Conservation (phyloP, 2,113 vertebrate species). For the Xenopus laevis region DNA sequence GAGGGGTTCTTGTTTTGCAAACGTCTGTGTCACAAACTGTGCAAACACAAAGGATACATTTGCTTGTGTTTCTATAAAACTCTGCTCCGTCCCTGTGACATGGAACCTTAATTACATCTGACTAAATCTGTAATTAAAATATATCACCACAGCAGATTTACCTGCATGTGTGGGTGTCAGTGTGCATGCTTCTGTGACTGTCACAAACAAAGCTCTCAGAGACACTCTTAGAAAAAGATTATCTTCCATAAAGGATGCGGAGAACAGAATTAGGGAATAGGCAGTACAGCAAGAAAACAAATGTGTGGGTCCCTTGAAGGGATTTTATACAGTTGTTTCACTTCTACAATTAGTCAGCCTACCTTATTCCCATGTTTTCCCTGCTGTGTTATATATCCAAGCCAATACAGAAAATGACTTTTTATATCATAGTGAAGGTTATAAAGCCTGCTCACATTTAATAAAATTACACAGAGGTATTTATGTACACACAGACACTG, state of each 20-base stretch:
- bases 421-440: constrained; percentile 23
- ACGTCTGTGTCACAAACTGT: constrained; percentile 58
- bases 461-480: constrained; percentile 1
- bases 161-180: constrained; percentile 69
- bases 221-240: constrained; percentile 60
- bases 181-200: constrained; percentile 65
- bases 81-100: constrained; percentile 65
- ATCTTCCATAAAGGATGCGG: constrained; percentile 47
- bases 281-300: constrained; percentile 28
- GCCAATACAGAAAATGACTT: constrained; percentile 23
- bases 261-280: constrained; percentile 44
- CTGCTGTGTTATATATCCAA: constrained; percentile 19
- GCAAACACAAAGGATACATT: constrained; percentile 56
- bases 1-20: constrained; percentile 67
- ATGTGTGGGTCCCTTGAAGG: constrained; percentile 8
- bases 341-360: constrained; percentile 13
- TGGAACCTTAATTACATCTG: constrained; percentile 88
- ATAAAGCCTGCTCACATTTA: constrained; percentile 3
- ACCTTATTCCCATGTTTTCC: constrained; percentile 9
- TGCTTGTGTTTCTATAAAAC: constrained; percentile 66
- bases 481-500: not conserved
- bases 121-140: constrained; percentile 96
- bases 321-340: not conserved
- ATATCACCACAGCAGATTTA: constrained; percentile 79
- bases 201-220: constrained; percentile 79